Conservation (phyloP, 2,113 vertebrate species). For the Myotis davidii region DNA sequence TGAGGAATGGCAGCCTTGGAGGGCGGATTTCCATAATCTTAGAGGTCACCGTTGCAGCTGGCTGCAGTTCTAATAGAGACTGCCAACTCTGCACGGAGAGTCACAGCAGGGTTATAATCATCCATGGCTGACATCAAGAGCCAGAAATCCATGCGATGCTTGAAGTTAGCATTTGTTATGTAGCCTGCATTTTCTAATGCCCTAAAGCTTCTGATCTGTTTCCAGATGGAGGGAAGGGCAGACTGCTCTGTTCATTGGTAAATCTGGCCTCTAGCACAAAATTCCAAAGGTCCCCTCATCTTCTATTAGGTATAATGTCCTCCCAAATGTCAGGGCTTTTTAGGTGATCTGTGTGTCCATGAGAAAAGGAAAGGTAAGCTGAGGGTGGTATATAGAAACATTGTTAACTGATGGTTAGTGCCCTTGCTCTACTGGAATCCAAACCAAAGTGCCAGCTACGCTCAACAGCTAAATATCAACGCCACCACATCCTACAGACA, state of each 20-base stretch:
- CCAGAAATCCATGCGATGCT: neutral
- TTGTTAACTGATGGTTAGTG: rapidly evolving
- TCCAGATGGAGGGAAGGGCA: neutral
- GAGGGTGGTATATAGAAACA: neutral
- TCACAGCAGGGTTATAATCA: neutral
- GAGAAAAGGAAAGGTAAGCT: neutral
- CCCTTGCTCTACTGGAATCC: neutral
- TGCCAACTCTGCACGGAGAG: neutral
- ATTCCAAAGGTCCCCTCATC: neutral
- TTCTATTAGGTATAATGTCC: neutral
- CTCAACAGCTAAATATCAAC: neutral
- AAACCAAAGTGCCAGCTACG: neutral
- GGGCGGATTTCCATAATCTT: neutral
- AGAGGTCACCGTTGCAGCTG: neutral
- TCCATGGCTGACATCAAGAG: neutral
- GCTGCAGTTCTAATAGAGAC: neutral
- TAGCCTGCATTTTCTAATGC: neutral
- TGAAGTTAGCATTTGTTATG: neutral
- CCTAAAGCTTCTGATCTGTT: constrained; percentile 30
- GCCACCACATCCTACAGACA: too few species aligned
- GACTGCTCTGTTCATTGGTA: neutral
- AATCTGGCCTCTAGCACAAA: neutral
- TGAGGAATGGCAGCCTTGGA: neutral
- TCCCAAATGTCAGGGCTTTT: neutral
- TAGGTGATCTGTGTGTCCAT: neutral